Percentiles rank a stretch among this genome's conserved stretches.
phyloP scores from a whole-genome alignment of 2,113 vertebrate species.

The Albula goreensis region DNA sequence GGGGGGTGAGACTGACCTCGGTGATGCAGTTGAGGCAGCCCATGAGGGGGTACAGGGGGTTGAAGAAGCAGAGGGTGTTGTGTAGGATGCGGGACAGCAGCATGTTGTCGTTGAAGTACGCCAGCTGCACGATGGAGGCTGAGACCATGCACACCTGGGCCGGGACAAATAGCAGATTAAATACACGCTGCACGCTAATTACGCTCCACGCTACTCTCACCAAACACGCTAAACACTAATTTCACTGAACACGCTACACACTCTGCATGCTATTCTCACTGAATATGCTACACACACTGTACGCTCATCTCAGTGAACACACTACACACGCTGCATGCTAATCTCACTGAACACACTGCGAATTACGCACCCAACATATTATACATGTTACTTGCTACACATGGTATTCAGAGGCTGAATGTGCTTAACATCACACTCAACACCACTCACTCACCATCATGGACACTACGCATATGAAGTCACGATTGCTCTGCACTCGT shows the following conservation, averaged over 20 bases:
- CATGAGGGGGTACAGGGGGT: constrained; percentile 90
- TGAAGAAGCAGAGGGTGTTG: constrained; percentile 78
- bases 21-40: constrained; percentile 90
- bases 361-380: no score
- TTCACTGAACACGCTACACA: neutral
- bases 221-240: neutral
- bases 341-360: no score
- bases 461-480: constrained; percentile 90
- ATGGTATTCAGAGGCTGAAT: no score
- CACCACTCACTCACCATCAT: constrained; percentile 80
- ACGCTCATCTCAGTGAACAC: no score
- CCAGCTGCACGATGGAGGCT: constrained; percentile 69
- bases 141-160: constrained; percentile 72
- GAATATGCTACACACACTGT: no score
- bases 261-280: no score
- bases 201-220: neutral
- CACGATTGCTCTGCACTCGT: constrained; percentile 87
- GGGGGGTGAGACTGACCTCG: constrained; percentile 70
- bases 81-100: constrained; percentile 73
- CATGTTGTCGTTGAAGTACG: constrained; percentile 72
- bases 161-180: neutral
- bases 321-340: no score
- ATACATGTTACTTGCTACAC: no score
- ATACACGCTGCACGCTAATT: neutral
- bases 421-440: neutral